These are phyloP conservation scores for Pituophis catenifer DNA, from an alignment of 2,113 vertebrate genomes.

Conservation along the genomic window DNA sequence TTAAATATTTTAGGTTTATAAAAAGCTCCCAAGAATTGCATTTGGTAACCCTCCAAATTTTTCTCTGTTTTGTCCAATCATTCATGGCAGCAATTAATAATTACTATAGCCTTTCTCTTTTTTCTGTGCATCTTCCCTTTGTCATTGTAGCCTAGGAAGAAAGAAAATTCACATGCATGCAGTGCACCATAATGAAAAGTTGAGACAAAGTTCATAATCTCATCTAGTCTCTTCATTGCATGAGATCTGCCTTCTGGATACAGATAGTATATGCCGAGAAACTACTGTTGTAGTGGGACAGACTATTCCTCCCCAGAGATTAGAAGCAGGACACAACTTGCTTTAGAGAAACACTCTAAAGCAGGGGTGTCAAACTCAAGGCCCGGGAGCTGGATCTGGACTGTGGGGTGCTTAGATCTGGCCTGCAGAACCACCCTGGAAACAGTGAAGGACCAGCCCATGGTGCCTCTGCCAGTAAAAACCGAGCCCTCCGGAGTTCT, in stretches of 20 bases:
- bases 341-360: neutral
- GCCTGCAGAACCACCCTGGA: no score
- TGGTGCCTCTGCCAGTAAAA: no score
- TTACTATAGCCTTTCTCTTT: neutral
- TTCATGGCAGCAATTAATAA: neutral
- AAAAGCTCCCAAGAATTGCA: neutral
- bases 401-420: no score
- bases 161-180: neutral
- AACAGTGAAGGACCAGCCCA: no score
- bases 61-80: neutral
- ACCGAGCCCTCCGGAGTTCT: no score
- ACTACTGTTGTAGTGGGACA: neutral
- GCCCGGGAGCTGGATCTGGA: no score
- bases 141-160: neutral
- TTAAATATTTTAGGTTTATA: neutral
- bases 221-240: neutral
- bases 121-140: conserved; percentile 10
- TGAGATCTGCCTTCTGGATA: neutral
- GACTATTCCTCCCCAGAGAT: neutral
- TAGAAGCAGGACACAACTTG: neutral
- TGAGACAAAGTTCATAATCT: neutral
- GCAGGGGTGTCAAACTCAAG: neutral
- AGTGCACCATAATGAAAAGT: neutral
- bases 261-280: neutral
- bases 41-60: neutral